Evolutionary conservation across 1,140 invertebrate genomes (phyloP).

Genomic region (Drosophila repletoides): DNA sequence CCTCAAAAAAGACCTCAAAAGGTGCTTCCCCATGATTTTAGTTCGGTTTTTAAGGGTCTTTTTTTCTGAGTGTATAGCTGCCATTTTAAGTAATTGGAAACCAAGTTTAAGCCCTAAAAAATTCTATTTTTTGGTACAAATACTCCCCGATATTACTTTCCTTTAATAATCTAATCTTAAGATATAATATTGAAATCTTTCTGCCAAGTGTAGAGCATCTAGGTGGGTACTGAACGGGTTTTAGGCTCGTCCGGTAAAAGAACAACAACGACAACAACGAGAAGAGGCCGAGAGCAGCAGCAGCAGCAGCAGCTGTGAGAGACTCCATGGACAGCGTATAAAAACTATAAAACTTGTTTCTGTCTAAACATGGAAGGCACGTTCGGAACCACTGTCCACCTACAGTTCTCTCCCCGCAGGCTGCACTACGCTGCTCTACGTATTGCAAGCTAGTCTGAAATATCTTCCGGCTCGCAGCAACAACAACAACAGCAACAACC

Average conservation of each 20-base stretch:
- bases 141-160: no score
- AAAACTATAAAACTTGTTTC: conserved; percentile 53
- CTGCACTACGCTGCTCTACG: background rate
- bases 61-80: no score
- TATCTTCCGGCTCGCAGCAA: conserved; percentile 43
- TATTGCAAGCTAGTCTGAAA: conserved; percentile 36
- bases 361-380: conserved; percentile 41
- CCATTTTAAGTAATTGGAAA: no score
- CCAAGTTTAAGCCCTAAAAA: no score
- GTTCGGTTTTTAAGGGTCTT: no score
- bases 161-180: no score
- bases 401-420: background rate
- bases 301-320: conserved; percentile 17
- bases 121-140: no score
- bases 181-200: no score
- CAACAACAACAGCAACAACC: conserved; percentile 15
- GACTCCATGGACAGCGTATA: conserved; percentile 23
- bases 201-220: no score
- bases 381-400: conserved; percentile 21
- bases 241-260: conserved; percentile 32
- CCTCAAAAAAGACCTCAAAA: no score
- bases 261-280: conserved; percentile 26
- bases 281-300: background rate
- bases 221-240: conserved; percentile 7
- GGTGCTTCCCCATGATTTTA: no score